These are phyloP conservation scores for Heterochromis multidens DNA, from an alignment of 2,113 vertebrate genomes.

Conservation along the genomic window DNA sequence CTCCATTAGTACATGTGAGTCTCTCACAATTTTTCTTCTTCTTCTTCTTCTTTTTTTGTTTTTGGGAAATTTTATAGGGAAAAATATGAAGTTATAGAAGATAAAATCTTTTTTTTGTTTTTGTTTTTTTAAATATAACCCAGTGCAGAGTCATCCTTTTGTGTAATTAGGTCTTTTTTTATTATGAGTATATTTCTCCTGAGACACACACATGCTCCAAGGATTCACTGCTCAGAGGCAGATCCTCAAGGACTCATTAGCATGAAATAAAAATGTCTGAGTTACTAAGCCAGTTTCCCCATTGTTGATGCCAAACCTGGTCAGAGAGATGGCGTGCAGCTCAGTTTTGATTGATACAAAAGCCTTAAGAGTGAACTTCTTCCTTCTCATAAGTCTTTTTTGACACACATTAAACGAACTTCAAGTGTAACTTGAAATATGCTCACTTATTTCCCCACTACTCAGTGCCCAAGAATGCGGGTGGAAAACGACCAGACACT, in stretches of 20 bases:
- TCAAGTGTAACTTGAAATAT: neutral
- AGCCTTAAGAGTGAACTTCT: neutral
- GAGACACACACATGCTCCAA: neutral
- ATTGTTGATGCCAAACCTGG: neutral
- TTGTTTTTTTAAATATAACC: too few species aligned
- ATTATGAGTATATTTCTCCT: neutral
- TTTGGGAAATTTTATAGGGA: neutral
- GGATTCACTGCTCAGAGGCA: neutral
- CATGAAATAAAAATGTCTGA: neutral
- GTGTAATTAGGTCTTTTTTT: too few species aligned
- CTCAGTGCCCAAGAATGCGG: constrained; percentile 89
- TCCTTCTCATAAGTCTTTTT: neutral
- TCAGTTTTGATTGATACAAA: neutral
- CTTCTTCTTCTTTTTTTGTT: neutral
- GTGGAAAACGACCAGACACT: constrained; percentile 88
- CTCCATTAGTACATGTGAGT: constrained; percentile 91
- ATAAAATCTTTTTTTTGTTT: neutral
- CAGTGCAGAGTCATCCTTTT: neutral
- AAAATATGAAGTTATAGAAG: neutral
- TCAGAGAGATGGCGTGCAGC: neutral
- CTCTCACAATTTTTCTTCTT: neutral
- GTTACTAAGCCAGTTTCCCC: neutral
- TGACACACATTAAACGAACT: neutral
- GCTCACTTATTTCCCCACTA: neutral
- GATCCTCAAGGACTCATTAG: neutral